Conservation (phyloP, 2,113 vertebrate species). For the Lasiurus borealis region DNA sequence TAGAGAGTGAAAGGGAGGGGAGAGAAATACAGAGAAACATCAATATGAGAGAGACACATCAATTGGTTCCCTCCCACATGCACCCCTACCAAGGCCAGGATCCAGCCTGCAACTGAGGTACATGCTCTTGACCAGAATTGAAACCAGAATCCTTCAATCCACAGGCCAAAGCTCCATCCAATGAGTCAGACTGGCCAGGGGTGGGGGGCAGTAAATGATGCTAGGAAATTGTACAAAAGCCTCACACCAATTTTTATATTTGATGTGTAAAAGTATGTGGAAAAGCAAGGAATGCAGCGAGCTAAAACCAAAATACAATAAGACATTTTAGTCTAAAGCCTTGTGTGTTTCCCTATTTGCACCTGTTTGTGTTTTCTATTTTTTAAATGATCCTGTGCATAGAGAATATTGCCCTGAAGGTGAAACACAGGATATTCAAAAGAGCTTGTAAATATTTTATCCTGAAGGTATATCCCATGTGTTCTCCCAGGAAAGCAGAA, state of each 20-base stretch:
- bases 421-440: not conserved
- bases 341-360: not conserved
- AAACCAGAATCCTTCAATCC: no score
- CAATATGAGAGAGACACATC: no score
- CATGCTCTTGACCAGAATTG: no score
- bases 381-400: not conserved
- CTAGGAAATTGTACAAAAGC: not conserved
- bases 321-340: not conserved
- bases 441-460: constrained; percentile 59
- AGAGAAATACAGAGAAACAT: no score
- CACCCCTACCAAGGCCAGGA: no score
- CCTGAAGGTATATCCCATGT: constrained; percentile 9
- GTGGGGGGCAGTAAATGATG: not conserved
- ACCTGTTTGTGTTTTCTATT: constrained; percentile 45
- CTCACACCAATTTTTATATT: not conserved
- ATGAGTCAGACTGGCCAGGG: no score
- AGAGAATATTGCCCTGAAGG: constrained; percentile 4
- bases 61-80: no score
- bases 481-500: constrained; percentile 38
- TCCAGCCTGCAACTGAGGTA: no score
- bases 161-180: no score
- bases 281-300: not conserved
- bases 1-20: no score
- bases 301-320: constrained; percentile 15
- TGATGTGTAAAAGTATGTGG: not conserved